Conservation (phyloP, 2,797 vertebrate genomes). For the Nannoperca australis region DNA sequence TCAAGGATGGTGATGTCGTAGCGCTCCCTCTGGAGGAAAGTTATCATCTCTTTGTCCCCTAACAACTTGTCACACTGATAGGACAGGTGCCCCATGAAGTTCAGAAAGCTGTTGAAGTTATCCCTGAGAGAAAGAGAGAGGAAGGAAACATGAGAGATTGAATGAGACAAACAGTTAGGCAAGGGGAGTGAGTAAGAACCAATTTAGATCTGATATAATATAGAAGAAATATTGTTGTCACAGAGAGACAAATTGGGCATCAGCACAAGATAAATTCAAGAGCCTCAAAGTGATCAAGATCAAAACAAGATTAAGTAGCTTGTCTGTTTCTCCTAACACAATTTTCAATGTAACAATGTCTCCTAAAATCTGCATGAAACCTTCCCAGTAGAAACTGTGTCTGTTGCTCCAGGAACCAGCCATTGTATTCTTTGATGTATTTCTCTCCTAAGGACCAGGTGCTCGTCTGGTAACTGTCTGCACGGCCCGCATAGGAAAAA, state of each 20-base stretch:
- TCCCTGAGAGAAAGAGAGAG: conserved; percentile 60
- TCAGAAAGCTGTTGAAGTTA: conserved; percentile 54
- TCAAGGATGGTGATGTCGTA: conserved; percentile 74
- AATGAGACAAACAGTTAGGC: not conserved
- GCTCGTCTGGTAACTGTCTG: conserved; percentile 60
- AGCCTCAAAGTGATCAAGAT: not conserved
- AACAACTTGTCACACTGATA: conserved; percentile 76
- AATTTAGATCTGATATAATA: not conserved
- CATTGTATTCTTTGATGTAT: conserved; percentile 64
- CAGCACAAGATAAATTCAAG: not conserved
- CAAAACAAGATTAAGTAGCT: not conserved
- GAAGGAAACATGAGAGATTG: not conserved
- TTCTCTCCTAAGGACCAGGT: conserved; percentile 70
- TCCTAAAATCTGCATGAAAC: conserved; percentile 33
- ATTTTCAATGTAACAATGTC: not conserved
- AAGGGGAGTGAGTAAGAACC: not conserved
- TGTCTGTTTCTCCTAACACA: not conserved
- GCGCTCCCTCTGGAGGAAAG: conserved; percentile 69
- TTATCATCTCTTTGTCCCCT: conserved; percentile 66
- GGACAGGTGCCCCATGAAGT: conserved; percentile 69
- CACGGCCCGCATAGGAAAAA: conserved; percentile 49
- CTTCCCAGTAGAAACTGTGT: conserved; percentile 65
- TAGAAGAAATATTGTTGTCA: not conserved
- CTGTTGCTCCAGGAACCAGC: conserved; percentile 68
- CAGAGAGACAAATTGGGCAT: not conserved